phyloP scores from a whole-genome alignment of 2,888 invertebrate genomes.

The Acanthosoma haemorrhoidale region DNA sequence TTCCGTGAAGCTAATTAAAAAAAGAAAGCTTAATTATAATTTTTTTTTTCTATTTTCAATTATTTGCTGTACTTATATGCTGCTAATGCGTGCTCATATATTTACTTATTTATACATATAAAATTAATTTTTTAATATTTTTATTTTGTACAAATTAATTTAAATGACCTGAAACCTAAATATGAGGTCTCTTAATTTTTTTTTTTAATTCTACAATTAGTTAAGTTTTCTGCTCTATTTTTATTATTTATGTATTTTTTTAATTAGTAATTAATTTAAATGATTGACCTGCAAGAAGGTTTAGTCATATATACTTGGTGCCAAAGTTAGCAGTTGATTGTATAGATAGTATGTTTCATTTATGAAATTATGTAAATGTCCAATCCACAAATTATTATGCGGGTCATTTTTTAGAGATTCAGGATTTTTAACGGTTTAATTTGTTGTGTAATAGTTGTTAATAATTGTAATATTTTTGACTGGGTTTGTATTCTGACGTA shows the following conservation, averaged over 20 bases:
- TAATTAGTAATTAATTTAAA: not conserved
- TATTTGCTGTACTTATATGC: too few relatives aligned
- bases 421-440: not conserved
- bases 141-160: not conserved
- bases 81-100: too few relatives aligned
- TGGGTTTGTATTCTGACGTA: not conserved
- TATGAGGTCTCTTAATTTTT: too few relatives aligned
- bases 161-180: not conserved
- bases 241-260: not conserved
- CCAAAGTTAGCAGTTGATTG: constrained; percentile 4
- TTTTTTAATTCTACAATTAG: not conserved
- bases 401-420: not conserved
- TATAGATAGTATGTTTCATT: not conserved
- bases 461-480: not conserved
- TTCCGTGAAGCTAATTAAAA: not conserved
- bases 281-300: not conserved
- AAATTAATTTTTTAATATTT: not conserved
- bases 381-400: constrained; percentile 2
- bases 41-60: not conserved
- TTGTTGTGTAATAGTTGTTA: not conserved
- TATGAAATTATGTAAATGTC: not conserved
- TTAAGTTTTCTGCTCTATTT: not conserved
- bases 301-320: constrained; percentile 8
- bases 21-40: too few relatives aligned
- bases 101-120: not conserved